Conservation (phyloP, 2,888 invertebrate species). For the Protodeltote pygarga region DNA sequence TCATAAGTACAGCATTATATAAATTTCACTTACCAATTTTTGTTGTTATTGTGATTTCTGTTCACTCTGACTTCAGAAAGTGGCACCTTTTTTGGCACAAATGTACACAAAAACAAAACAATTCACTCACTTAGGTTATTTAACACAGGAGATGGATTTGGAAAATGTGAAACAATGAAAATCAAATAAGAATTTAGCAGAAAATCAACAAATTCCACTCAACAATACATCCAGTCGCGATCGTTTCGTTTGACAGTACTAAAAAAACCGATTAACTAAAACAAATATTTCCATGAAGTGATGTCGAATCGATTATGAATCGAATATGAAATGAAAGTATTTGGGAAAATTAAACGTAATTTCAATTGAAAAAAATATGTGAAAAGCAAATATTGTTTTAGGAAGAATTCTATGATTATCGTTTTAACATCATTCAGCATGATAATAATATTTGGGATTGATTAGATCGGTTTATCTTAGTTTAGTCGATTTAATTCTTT, state of each 20-base stretch:
- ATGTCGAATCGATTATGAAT: neutral
- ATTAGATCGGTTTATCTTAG: no score
- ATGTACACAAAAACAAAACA: constrained; percentile 21
- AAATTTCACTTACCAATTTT: constrained; percentile 43
- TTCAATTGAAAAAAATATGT: no score
- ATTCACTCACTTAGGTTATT: constrained; percentile 24
- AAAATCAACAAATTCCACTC: constrained; percentile 32
- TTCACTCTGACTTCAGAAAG: constrained; percentile 18
- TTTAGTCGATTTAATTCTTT: no score
- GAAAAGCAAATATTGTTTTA: no score
- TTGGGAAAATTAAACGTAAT: no score
- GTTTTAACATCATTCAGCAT: no score
- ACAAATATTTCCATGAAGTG: no score
- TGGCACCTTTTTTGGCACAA: constrained; percentile 32
- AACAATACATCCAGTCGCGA: constrained; percentile 4
- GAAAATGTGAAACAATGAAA: constrained; percentile 9
- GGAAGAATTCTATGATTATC: no score
- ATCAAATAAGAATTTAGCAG: constrained; percentile 18
- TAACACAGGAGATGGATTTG: constrained; percentile 1
- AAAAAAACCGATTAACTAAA: no score
- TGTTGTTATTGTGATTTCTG: constrained; percentile 45
- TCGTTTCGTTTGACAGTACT: constrained; percentile 28
- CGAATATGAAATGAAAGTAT: no score
- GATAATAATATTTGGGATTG: no score
- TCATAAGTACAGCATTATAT: constrained; percentile 3